Evolutionary conservation across 2,113 vertebrate genomes (phyloP).

Genomic region (Pungitius pungitius): DNA sequence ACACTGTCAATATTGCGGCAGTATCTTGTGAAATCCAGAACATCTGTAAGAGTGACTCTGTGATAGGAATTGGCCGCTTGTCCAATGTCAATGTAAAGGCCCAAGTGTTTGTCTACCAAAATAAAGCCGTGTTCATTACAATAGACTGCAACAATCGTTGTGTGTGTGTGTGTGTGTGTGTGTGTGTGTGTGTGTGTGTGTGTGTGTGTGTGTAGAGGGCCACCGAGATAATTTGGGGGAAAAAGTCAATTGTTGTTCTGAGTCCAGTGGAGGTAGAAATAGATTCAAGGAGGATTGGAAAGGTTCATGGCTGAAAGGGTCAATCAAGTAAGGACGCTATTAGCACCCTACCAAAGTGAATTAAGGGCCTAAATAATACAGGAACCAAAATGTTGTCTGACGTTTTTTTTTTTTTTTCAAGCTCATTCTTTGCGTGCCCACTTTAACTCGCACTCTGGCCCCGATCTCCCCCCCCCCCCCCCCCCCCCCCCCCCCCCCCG

Average conservation of each 20-base stretch:
- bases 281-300: constrained; percentile 18
- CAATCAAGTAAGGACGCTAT: constrained; percentile 36
- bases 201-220: constrained; percentile 1
- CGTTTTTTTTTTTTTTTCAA: too few species aligned
- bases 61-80: constrained; percentile 51
- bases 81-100: constrained; percentile 39
- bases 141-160: constrained; percentile 44
- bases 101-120: constrained; percentile 19
- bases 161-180: constrained; percentile 7
- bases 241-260: constrained; percentile 29
- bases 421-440: too few species aligned
- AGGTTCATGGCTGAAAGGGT: constrained; percentile 39
- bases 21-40: constrained; percentile 23
- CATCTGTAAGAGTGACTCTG: too few species aligned
- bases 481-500: constrained; percentile 1
- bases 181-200: constrained; percentile 8
- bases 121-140: constrained; percentile 41
- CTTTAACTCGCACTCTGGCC: too few species aligned
- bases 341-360: constrained; percentile 16
- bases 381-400: constrained; percentile 17
- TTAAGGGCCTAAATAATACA: constrained; percentile 16
- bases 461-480: neutral
- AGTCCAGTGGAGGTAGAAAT: neutral
- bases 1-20: constrained; percentile 33
- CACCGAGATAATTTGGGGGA: constrained; percentile 4